Base-by-base conservation (phyloP, 2,888 invertebrate species). In the Pinctada fucata region DNA sequence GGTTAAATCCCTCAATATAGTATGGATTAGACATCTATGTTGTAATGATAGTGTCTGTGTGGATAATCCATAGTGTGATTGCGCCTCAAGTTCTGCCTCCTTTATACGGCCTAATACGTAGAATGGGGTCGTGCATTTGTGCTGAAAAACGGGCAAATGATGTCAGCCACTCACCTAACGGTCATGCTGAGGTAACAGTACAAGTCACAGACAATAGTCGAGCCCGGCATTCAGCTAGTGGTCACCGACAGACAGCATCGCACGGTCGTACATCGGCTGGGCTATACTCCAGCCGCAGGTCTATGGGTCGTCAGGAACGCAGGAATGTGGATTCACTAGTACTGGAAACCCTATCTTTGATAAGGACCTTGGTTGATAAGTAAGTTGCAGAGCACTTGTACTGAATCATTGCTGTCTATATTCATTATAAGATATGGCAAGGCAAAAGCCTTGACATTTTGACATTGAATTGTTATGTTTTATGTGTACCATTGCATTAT, bases 291-390 rank as follows among this genome's bases (percentile, higher is more conserved):
- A 31, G 63, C 8, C 72, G 82, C 68, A 72, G 82, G 58, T 49
- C 82, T 10, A 69, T 73, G 6, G 63, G 83, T 64, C 79, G 58
- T 67, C 82, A 64, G 79, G 31, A 31, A 31, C 78, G 81, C 85
- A 80, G 76, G 76, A 86, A 73, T 79, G 88, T 86, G 73, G 96
- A 96, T 90, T 94, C 94, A 81, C 94, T 97, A 72, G 96, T 97
- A 45, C 93, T 96, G 74, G 96, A 97, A 91, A 96, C 97, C 16
- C 93, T 97, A 49, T 94, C 95, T 75, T 94, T 96, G 63, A 96
- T 97, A 82, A 95, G 96, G 78, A 95, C 96, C 3, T 94, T 97
- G 80, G 96, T 97, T 78, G 97, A 97, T 93, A 97, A 96, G 96
- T 96, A 93, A 75, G 79, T 71, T 68, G 47, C 10, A 67, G 31